Evolutionary conservation across 2,888 invertebrate species (phyloP), one percentile per base, ranked within the genome.

Genomic region (Dynastes tityus): DNA sequence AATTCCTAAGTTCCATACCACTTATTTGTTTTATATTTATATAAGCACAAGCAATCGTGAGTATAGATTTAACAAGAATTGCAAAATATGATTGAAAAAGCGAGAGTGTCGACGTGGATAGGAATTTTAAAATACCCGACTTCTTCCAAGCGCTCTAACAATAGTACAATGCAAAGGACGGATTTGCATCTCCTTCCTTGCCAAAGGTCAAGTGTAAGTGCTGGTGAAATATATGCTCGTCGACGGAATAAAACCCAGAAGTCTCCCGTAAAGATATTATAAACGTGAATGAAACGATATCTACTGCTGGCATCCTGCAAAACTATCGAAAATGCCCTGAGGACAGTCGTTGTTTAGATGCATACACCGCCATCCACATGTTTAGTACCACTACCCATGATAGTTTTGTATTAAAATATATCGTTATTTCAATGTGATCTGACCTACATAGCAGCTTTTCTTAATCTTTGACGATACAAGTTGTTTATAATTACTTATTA

Each of bases 111-210:
- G 29, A 64, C 63, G 63, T 64, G 29, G n/a, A 8, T 29, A 64
- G 32, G 29, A 8, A 13, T 64, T 32, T 64, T 32, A 32, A n/a
- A 64, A 27, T 29, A 64, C 27, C 63, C 63, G 32, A 32, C 27
- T 32, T 13, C 27, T 63, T 9, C 63, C 11, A 29, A 27, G 27
- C 27, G 63, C n/a, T 64, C 63, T 29, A 64, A 32, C 63, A 64
- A 32, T 32, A 9, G 32, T n/a, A 32, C 63, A 32, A 32, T 32
- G 63, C 63, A 64, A 64, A 32, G 13, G 29, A 64, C 29, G 13
- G 63, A 64, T 64, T 64, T 64, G 63, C 63, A 32, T 64, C 63
- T 32, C 13, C 13, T 64, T 64, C 63, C 29, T 64, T 13, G 63
- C 32, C 32, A 64, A 64, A 64, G 63, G 63, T 64, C 63, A 29